phyloP scores from a whole-genome alignment of 2,888 invertebrate genomes.

The Scaptomyza parva region DNA sequence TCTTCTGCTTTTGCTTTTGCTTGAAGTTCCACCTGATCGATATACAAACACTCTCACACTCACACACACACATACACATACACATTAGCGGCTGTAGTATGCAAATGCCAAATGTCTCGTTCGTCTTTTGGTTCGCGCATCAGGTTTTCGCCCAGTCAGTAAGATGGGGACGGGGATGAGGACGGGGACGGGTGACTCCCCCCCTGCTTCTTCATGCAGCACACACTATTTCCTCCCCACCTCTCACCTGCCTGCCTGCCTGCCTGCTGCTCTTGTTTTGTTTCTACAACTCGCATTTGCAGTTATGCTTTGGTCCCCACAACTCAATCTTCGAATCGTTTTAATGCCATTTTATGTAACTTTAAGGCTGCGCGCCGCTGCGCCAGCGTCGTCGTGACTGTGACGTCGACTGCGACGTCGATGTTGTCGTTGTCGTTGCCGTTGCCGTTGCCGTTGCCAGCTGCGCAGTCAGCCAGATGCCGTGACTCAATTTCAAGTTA shows the following conservation, averaged over 20 bases:
- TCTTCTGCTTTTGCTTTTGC: conserved; percentile 16
- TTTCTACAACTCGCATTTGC: conserved; percentile 17
- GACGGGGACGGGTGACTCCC: conserved; percentile 2
- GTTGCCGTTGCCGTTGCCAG: conserved; percentile 15
- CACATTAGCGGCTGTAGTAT: conserved; percentile 38
- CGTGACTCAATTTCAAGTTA: conserved; percentile 78
- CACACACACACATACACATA: conserved; percentile 20
- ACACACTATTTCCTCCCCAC: not conserved
- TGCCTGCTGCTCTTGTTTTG: too few relatives aligned
- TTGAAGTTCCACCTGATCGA: conserved; percentile 60
- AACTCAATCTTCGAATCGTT: conserved; percentile 70
- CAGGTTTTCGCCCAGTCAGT: conserved; percentile 61
- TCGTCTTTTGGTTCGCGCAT: conserved; percentile 49
- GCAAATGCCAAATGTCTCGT: conserved; percentile 76
- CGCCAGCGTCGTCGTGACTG: too few relatives aligned
- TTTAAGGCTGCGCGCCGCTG: conserved; percentile 69
- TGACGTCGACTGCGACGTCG: conserved; percentile 9
- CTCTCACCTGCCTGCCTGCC: not conserved
- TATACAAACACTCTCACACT: conserved; percentile 15
- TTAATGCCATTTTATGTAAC: conserved; percentile 80
- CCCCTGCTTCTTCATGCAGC: not conserved
- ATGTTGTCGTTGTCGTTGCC: conserved; percentile 16
- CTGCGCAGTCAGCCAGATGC: conserved; percentile 44
- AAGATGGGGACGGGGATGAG: too few relatives aligned
- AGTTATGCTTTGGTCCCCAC: conserved; percentile 53